Percentiles rank a stretch among this genome's conserved stretches.
Evolutionary conservation across 2,113 vertebrate genomes (phyloP).

Genomic region (rat (Rattus norvegicus)): GRCr8 NC_086026.1:15147501-15148000

Average conservation of each 20-base stretch:
- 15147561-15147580: background rate
- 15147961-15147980: background rate
- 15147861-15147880: background rate
- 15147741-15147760: background rate
- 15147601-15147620: background rate
- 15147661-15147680: background rate
- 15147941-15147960: background rate
- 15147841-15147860: no score
- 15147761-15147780: background rate
- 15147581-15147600: background rate
- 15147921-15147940: background rate
- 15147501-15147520: background rate
- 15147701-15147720: no score
- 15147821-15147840: background rate
- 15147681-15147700: no score
- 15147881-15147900: background rate
- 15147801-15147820: background rate
- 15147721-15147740: background rate
- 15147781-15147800: background rate
- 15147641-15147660: background rate
- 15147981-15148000: background rate
- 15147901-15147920: background rate
- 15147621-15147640: background rate
- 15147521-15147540: background rate
- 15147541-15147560: conserved; percentile 17